These are phyloP conservation scores for Amphipoea oculea DNA, from an alignment of 2,888 invertebrate genomes.

Conservation along the genomic window DNA sequence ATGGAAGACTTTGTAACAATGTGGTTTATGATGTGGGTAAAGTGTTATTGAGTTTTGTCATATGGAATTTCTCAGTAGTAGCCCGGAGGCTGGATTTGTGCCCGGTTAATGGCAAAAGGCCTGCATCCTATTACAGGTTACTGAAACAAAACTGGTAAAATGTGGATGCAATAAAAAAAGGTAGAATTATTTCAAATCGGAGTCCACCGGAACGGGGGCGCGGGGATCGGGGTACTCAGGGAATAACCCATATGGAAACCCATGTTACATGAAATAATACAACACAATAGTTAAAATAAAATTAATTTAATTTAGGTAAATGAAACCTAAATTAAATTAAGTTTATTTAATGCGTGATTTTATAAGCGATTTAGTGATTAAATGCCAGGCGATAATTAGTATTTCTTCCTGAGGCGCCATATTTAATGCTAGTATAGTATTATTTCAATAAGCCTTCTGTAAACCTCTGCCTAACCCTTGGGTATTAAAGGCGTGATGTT, in stretches of 20 bases:
- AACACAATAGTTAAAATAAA: no score
- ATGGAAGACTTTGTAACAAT: background rate
- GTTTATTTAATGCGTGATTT: background rate
- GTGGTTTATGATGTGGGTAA: background rate
- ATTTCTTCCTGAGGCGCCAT: background rate
- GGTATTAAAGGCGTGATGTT: background rate
- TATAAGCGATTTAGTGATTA: background rate
- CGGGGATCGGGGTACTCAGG: no score
- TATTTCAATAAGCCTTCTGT: background rate
- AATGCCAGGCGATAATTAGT: no score
- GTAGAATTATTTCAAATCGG: no score
- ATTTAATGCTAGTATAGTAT: background rate
- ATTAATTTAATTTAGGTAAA: no score
- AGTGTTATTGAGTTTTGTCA: background rate
- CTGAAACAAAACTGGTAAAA: background rate
- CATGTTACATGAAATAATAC: no score
- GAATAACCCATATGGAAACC: no score
- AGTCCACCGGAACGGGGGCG: no score
- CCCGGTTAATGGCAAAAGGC: background rate
- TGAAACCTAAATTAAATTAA: no score
- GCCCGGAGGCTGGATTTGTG: no score
- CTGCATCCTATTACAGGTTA: background rate
- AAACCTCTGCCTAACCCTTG: no score
- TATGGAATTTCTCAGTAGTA: background rate
- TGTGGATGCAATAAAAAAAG: background rate